Evolutionary conservation across 2,888 invertebrate genomes (phyloP).

Genomic region (Nymphalis urticae): DNA sequence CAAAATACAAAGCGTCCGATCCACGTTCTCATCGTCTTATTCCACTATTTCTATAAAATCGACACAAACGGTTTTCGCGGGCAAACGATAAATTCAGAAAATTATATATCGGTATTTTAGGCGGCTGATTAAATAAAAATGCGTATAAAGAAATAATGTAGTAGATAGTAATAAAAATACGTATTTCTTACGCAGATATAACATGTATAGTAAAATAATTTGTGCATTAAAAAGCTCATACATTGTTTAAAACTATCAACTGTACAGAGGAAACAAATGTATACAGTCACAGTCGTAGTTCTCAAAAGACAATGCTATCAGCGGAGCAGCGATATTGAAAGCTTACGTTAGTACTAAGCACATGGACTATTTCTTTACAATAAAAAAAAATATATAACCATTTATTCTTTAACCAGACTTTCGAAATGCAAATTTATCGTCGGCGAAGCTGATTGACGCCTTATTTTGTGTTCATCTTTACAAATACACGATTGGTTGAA

Average conservation of each 20-base stretch:
- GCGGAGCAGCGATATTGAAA: conserved; percentile 7
- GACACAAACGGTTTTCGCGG: not conserved
- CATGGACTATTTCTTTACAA: not conserved
- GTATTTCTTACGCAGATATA: conserved; percentile 32
- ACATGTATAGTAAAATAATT: conserved; percentile 46
- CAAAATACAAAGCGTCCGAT: not conserved
- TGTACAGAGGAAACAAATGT: conserved; percentile 63
- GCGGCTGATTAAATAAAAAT: conserved; percentile 24
- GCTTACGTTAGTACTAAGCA: not conserved
- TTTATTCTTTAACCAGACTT: not conserved
- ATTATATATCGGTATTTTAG: conserved; percentile 16
- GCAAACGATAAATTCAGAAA: conserved; percentile 8
- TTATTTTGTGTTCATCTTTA: not conserved
- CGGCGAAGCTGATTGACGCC: not conserved
- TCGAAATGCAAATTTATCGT: not conserved
- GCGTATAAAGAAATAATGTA: conserved; percentile 25
- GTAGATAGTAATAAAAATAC: conserved; percentile 34
- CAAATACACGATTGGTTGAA: too few relatives aligned
- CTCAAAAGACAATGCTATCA: conserved; percentile 40
- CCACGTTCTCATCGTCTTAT: not conserved
- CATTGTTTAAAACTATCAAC: conserved; percentile 60
- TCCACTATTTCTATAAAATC: not conserved
- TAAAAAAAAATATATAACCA: not conserved
- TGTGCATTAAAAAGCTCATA: conserved; percentile 66
- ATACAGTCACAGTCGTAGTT: conserved; percentile 50